Evolutionary conservation across 2,797 vertebrate genomes (phyloP).

Genomic region (Lophotriccus pileatus): DNA sequence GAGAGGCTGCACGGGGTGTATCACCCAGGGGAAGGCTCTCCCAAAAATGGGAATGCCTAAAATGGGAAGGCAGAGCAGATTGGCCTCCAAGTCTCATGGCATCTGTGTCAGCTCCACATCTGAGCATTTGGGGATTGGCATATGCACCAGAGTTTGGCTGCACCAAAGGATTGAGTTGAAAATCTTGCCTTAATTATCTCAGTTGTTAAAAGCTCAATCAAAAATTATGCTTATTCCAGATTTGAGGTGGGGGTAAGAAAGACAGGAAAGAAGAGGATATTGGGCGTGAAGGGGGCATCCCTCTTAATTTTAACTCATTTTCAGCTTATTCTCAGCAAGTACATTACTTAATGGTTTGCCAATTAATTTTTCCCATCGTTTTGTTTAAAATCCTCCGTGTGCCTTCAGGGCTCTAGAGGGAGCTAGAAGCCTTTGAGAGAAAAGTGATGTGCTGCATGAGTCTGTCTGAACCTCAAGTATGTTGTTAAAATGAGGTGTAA

Average conservation of each 20-base stretch:
- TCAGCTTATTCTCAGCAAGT: neutral
- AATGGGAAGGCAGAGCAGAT: neutral
- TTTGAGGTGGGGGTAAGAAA: neutral
- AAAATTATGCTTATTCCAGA: neutral
- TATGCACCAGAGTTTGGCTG: neutral
- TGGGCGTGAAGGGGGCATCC: neutral
- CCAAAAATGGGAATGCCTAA: accelerated
- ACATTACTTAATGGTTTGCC: neutral
- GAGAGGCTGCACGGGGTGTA: neutral
- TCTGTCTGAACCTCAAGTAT: neutral
- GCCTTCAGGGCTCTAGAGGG: slow-evolving; percentile 57
- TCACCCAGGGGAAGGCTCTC: neutral
- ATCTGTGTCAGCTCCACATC: neutral
- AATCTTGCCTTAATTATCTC: neutral
- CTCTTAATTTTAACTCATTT: neutral
- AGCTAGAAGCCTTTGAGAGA: slow-evolving; percentile 52
- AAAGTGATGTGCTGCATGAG: accelerated
- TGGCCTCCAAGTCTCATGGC: neutral
- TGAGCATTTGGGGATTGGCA: neutral
- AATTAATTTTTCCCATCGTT: neutral
- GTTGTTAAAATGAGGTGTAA: slow-evolving; percentile 7
- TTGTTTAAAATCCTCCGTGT: neutral
- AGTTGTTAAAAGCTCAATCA: neutral
- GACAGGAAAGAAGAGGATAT: neutral
- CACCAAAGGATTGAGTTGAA: neutral